Evolutionary conservation across 1,140 invertebrate species (phyloP), one percentile per base, ranked within the genome.

Genomic region (Latrodectus geometricus): DNA sequence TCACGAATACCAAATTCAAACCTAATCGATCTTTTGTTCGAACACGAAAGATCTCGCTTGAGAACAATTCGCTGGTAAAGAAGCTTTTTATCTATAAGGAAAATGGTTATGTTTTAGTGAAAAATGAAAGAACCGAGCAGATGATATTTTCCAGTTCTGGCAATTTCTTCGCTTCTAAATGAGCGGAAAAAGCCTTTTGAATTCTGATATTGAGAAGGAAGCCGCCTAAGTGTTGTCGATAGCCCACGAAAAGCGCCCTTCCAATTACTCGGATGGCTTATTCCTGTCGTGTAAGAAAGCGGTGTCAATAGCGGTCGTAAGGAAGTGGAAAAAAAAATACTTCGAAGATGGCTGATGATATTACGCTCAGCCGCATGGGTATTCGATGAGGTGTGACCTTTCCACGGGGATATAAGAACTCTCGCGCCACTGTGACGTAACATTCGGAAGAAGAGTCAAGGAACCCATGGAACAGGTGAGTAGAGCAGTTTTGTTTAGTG

Each of bases 401-500:
- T 12, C 20, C 21, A 12, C 54, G 56, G 74, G 73, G 56, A 84
- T 84, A 84, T 76, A 84, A 84, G 73, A 65, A 48, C 11, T 68
- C 35, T 20, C 61, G 65, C 35, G 49, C 48, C 72, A 11, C 14
- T 17, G 35, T 84, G 82, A 76, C 82, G 73, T 84, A 84, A 84
- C 73, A 84, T 65, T 84, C 48, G 72, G 48, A 52, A 61, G 72
- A 84, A n/a, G 17, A 84, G 73, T 69, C 61, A 52, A 70, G 49
- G 54, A 74, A 74, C 78, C 66, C 54, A 84, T 84, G 82, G 82
- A 73, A 52, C 61, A 70, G 82, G 82, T 84, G 61, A 84, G 82
- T 84, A 17, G 14, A 68, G 50, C 20, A n/a, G 11, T 5, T 35
- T 35, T 35, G 35, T 35, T 35, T 35, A 5, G 35, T 35, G 35